Conservation (phyloP, 2,113 vertebrate genomes). For the Oncorhynchus clarkii region DNA sequence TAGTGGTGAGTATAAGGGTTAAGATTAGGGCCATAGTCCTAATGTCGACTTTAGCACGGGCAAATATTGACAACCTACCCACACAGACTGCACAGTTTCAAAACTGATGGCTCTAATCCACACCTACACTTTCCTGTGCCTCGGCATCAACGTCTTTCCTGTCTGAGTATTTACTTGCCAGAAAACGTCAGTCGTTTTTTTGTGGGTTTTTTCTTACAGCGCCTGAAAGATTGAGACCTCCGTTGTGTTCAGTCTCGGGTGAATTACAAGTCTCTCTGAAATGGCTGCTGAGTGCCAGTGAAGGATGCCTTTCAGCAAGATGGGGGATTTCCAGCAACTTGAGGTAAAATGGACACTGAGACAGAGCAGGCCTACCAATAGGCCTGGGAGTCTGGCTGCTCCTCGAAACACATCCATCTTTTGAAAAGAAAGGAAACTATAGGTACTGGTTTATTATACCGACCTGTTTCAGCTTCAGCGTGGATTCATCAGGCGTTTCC, state of each 20-base stretch:
- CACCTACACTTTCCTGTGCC: slow-evolving; percentile 21
- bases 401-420: slow-evolving; percentile 59
- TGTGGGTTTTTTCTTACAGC: slow-evolving; percentile 26
- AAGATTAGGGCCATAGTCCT: neutral
- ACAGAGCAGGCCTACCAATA: slow-evolving; percentile 40
- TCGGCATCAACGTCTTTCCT: slow-evolving; percentile 48
- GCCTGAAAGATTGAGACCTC: slow-evolving; percentile 56
- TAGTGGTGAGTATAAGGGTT: neutral
- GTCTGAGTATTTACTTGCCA: slow-evolving; percentile 57
- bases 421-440: slow-evolving; percentile 49
- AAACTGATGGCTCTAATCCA: slow-evolving; percentile 38
- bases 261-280: slow-evolving; percentile 58
- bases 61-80: slow-evolving; percentile 34
- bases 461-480: neutral
- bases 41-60: slow-evolving; percentile 34
- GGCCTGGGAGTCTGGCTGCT: slow-evolving; percentile 48
- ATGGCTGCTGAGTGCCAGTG: slow-evolving; percentile 58
- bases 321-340: slow-evolving; percentile 57
- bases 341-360: slow-evolving; percentile 54
- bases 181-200: slow-evolving; percentile 45
- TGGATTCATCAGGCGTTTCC: no score
- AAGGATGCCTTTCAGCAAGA: slow-evolving; percentile 62
- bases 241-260: slow-evolving; percentile 46
- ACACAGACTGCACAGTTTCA: slow-evolving; percentile 17
- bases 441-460: slow-evolving; percentile 28